Base-by-base conservation (phyloP, 2,797 vertebrate genomes). In the Chromis chromis region DNA sequence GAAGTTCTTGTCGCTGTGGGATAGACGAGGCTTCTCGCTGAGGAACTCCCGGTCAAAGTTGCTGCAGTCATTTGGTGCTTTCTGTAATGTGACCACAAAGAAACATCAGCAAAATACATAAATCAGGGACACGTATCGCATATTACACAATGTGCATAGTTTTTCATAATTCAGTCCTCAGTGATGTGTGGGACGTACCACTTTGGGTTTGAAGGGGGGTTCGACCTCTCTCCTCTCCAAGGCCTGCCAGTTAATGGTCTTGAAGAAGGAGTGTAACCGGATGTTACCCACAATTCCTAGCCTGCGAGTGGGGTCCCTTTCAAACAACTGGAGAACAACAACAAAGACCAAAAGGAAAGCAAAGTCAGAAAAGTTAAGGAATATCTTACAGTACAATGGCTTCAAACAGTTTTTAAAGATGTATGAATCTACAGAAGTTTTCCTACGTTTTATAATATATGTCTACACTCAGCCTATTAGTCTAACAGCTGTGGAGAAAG, bases 41-140 rank as follows among this genome's bases (percentile, higher is more conserved):
- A 99, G 95, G 89, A 99, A 99, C 87, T 99, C 98, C 19, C 96
- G 94, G 90, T 99, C 98, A 7, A 99, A 99, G 94, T 99, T 99
- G 93, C 90, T 98, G 91, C 96, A 99, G 86, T 99, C 98, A 5
- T 95, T 96, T 0, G 95, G 71, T 40, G 97, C 94, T 94, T 97
- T 99, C 98, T 99, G 94, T 4, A 76, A 89, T 67, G 7, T n/a
- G 56, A 65, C 25, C 62, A 42, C 12, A 87, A 84, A 69, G 27
- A 14, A 16, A 33, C 74, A 2, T 70, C 21, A 82, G 70, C 27
- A 66, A 69, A 53, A 65, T 27, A 0, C 33, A 66, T 1, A 44
- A 68, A 59, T 65, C 8, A 40, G 12, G 44, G 28, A 7, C 1
- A 13, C 9, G 9, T 8, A 17, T 56, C 3, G 65, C n/a, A 68